Evolutionary conservation across 2,888 invertebrate genomes (phyloP).

Genomic region (Ptychoptera albimana): DNA sequence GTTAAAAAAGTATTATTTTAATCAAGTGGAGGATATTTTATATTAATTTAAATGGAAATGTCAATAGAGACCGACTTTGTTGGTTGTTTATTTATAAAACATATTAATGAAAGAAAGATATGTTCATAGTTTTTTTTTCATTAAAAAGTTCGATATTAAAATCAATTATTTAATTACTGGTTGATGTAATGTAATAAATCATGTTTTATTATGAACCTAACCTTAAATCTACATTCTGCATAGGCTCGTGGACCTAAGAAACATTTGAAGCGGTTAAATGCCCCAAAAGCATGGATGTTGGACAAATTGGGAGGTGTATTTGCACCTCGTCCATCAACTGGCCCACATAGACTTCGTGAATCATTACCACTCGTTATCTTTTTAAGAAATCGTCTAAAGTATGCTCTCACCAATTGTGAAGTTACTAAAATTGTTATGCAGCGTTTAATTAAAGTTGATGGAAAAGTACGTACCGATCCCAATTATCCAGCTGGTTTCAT

Average conservation of each 20-base stretch:
- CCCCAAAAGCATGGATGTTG: conserved; percentile 99
- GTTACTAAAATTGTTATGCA: conserved; percentile 98
- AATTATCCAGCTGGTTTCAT: conserved; percentile 98
- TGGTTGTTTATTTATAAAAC: neutral
- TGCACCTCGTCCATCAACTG: conserved; percentile 93
- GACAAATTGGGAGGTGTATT: conserved; percentile 97
- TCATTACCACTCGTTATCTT: conserved; percentile 93
- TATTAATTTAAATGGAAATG: neutral
- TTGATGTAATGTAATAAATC: neutral
- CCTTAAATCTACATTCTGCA: neutral
- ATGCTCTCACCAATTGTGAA: conserved; percentile 91
- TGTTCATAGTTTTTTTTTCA: too few species aligned
- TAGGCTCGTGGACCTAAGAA: conserved; percentile 98
- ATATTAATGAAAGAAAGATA: too few species aligned
- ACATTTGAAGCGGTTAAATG: conserved; percentile 97
- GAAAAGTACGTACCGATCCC: conserved; percentile 92
- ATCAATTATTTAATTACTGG: neutral
- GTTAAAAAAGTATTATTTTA: neutral
- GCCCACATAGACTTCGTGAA: conserved; percentile 95
- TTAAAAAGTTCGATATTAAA: too few species aligned
- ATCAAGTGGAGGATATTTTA: neutral
- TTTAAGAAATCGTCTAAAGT: conserved; percentile 92
- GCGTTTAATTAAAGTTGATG: conserved; percentile 93
- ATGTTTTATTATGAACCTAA: conserved; percentile 1
- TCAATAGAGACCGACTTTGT: neutral